Percentiles rank a stretch among this genome's conserved stretches.
These are phyloP conservation scores for Drosophila sechellia DNA, from an alignment of 1,140 invertebrate genomes.

Conservation along the genomic window DNA sequence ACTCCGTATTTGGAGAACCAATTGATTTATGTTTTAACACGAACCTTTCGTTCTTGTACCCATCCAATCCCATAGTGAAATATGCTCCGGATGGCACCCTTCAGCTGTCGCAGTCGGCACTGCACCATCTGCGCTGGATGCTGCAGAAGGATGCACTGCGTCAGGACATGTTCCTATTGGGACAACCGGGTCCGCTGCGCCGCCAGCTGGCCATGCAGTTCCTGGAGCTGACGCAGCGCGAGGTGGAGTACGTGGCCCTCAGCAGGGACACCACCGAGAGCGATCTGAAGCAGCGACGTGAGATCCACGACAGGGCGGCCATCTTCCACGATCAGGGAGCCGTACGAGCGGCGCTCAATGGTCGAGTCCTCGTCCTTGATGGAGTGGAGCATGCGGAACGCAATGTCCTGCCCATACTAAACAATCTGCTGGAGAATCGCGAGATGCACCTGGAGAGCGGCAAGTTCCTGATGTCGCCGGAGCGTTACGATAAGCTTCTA, in stretches of 20 bases:
- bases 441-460: constrained; percentile 99
- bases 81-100: constrained; percentile 84
- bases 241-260: constrained; percentile 96
- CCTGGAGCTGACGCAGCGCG: constrained; percentile 93
- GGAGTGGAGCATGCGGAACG: constrained; percentile 99
- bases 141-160: constrained; percentile 96
- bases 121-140: constrained; percentile 96
- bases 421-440: constrained; percentile 98
- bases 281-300: constrained; percentile 97
- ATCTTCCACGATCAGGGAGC: constrained; percentile 98
- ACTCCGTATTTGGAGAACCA: too few species aligned
- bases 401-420: constrained; percentile 98
- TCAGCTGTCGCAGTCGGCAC: constrained; percentile 89
- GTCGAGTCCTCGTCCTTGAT: constrained; percentile 96
- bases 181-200: constrained; percentile 91
- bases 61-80: constrained; percentile 84
- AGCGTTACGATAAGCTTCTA: constrained; percentile 95
- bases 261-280: constrained; percentile 98
- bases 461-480: constrained; percentile 94
- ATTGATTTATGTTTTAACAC: too few species aligned
- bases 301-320: constrained; percentile 94
- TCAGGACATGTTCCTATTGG: constrained; percentile 98
- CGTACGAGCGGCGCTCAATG: constrained; percentile 94
- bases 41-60: too few species aligned
- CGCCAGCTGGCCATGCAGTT: constrained; percentile 94